Evolutionary conservation across 2,888 invertebrate species (phyloP).

Genomic region (Caenorhabditis panamensis): DNA sequence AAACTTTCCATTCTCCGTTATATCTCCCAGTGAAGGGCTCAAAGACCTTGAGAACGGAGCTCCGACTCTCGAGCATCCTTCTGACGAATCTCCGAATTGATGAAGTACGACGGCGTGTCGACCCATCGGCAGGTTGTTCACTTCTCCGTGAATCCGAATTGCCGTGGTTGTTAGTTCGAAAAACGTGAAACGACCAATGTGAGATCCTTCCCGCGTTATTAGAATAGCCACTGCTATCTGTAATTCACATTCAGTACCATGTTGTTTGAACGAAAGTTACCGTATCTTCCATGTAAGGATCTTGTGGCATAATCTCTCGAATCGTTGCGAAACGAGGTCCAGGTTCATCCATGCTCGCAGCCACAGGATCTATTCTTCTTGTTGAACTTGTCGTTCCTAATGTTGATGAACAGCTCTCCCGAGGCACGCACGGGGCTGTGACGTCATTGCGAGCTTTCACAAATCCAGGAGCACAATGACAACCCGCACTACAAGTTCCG

Average conservation of each 20-base stretch:
- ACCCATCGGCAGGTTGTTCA: conserved; percentile 57
- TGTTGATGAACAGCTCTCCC: conserved; percentile 60
- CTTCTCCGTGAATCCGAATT: conserved; percentile 62
- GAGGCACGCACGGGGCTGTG: conserved; percentile 69
- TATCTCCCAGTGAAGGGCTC: conserved; percentile 62
- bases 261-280: conserved; percentile 9
- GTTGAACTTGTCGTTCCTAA: conserved; percentile 16
- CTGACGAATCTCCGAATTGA: conserved; percentile 69
- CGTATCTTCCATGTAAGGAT: conserved; percentile 47
- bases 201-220: conserved; percentile 41
- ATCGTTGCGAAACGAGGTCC: conserved; percentile 52
- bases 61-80: conserved; percentile 64
- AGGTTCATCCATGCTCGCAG: conserved; percentile 61
- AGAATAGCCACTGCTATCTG: conserved; percentile 68
- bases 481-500: conserved; percentile 69
- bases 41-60: conserved; percentile 59
- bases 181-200: conserved; percentile 65
- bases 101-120: conserved; percentile 71
- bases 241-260: not conserved
- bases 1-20: conserved; percentile 57
- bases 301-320: conserved; percentile 55
- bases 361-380: conserved; percentile 38
- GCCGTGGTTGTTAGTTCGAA: conserved; percentile 60
- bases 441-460: conserved; percentile 69
- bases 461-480: conserved; percentile 71